Base-by-base conservation (phyloP, 2,888 invertebrate species). In the Craniophora ligustri region DNA sequence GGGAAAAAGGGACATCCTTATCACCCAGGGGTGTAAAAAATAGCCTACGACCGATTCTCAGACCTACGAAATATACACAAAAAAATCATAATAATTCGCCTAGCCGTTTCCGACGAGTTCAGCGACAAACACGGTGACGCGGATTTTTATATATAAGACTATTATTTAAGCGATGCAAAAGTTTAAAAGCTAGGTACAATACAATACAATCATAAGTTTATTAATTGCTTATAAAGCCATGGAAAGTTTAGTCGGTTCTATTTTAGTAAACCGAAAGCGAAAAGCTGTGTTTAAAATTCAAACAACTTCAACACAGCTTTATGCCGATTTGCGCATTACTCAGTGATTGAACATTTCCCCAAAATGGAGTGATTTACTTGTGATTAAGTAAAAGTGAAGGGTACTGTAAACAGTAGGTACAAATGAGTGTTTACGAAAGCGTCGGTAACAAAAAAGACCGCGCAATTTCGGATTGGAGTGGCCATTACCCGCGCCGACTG, bases 401-500 rank as follows among this genome's bases (percentile, higher is more conserved):
- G 75, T 67, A 79, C 68, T 73, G 71, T 70, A 80, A 80, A 82
- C 72, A 77, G 70, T 81, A 78, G 72, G 76, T 79, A 79, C 72
- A 86, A 86, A 86, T 85, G 79, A 89, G 83, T 88, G 86, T 88
- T 89, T 88, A 85, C 82, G 78, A 84, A 87, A 86, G 87, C 84
- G 81, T 78, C 78, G 79, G 78, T 82, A 81, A 82, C 82, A 87
- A 86, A 88, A 72, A 85, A 82, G 79, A 75, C 81, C 77, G 85
- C 80, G 82, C 81, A 85, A 86, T 90, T 92, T 85, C 73, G 85
- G 82, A 88, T 87, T 91, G 89, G 84, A 92, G 91, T 89, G 90
- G 91, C 90, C 91, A 91, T 92, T 91, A 91, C 86, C 82, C 83
- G 82, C 85, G 82, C 86, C 82, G 87, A 84, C 89, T 87, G 86